Conservation (phyloP, 2,113 vertebrate species). For the Riparia riparia region DNA sequence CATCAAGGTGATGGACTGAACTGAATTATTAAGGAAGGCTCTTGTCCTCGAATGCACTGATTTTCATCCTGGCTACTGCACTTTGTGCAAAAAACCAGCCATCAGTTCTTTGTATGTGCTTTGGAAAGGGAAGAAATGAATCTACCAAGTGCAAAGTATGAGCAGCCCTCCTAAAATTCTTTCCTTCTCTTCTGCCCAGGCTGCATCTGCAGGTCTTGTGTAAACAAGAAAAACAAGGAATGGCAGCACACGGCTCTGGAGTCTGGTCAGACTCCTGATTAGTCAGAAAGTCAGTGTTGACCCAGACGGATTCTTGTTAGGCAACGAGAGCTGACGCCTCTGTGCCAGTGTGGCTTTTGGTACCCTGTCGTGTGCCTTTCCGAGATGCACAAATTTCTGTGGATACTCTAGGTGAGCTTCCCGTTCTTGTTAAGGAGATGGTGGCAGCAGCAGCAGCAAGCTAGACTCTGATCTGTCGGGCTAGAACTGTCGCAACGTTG, state of each 20-base stretch:
- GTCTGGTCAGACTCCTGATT: conserved; percentile 56
- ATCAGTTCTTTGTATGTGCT: neutral
- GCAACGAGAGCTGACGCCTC: conserved; percentile 13
- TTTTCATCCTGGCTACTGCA: conserved; percentile 28
- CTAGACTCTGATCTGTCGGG: neutral
- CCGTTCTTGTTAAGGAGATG: conserved; percentile 3
- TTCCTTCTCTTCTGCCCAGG: conserved; percentile 61
- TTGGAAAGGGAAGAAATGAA: neutral
- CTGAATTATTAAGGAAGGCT: neutral
- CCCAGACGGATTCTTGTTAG: conserved; percentile 27
- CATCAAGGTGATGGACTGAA: neutral
- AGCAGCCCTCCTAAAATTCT: conserved; percentile 32
- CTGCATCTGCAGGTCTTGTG: conserved; percentile 38
- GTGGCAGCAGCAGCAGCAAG: conserved; percentile 13
- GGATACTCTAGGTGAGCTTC: conserved; percentile 49
- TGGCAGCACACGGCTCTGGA: conserved; percentile 41
- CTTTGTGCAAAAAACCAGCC: neutral
- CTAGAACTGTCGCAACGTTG: neutral
- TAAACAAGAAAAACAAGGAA: conserved; percentile 28
- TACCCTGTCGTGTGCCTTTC: conserved; percentile 24
- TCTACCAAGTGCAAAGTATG: neutral
- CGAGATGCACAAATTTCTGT: conserved; percentile 17
- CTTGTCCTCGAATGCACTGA: neutral
- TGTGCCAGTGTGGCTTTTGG: neutral
- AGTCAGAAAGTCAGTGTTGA: conserved; percentile 45